Evolutionary conservation across 23 tunicate species (phyloP), one percentile per base, ranked within the genome.

Genomic region (Diplosoma virens): DNA sequence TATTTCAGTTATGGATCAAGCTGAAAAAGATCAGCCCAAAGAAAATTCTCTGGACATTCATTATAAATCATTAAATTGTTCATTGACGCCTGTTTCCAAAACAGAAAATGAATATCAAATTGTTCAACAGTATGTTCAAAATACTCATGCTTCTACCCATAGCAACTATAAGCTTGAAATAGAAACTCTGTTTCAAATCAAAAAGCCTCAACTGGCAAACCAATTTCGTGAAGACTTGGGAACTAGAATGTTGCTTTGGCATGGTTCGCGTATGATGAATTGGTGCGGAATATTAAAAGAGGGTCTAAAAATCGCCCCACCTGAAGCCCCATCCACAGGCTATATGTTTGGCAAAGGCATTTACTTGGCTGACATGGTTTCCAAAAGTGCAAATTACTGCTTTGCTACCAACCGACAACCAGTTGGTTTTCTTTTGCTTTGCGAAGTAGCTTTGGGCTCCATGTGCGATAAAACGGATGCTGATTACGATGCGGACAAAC

Each of bases 341-440:
- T 79, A 79, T 31, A 90, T 90, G 97, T 90, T 79, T 67, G 97
- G 97, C 33, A 90, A 84, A 47, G 97, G 90, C 18, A 77, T 90
- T 7, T 90, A 90, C 58, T 90, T 90, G 75, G 90, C 97, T 0
- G 90, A 84, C 33, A 79, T 79, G 86, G 90, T 80, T 9, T 79
- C 97, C 18, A 90, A 90, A 75, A 79, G 91, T 58, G 90, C 97
- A 23, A 90, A 84, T 68, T 90, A 84, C 41, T 90, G 97, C 37
- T 66, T 35, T 59, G 82, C 97, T 0, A 73, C 81, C 1, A 18
- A 32, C 0, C 54, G 86, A n/a, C 83, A 84, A 34, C 81, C 97
- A 33, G n/a, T 23, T 30, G 97, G 91, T 11, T 84, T 84, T 58
- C 45, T 90, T 5, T 37, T 84, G 18, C 66, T 90, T 21, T 90